A percentile compares a stretch with the other conserved stretches of the same genome.
Conservation (phyloP, 2,888 invertebrate genomes). For the Cryptophagus acutangulus region DNA sequence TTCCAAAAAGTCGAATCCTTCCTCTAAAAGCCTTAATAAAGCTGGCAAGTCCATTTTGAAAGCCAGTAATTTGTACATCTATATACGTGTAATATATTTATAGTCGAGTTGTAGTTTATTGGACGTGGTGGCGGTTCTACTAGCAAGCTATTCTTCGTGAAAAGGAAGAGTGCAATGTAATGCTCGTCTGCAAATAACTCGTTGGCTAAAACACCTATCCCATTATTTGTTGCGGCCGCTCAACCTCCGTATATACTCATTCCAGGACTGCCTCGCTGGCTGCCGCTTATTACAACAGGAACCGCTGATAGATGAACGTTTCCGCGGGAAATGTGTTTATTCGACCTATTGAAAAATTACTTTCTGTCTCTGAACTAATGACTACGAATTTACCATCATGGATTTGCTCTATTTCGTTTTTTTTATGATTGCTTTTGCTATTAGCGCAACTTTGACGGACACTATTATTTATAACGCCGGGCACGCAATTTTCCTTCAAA, state of each 20-base stretch:
- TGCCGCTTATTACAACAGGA: slow-evolving; percentile 37
- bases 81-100: too few species aligned
- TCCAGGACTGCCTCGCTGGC: slow-evolving; percentile 12
- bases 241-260: slow-evolving; percentile 2
- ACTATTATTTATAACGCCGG: too few species aligned
- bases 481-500: too few species aligned
- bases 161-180: slow-evolving; percentile 32
- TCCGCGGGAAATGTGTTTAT: slow-evolving; percentile 42
- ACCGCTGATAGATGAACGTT: slow-evolving; percentile 43
- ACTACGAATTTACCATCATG: slow-evolving; percentile 1
- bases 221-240: slow-evolving; percentile 27
- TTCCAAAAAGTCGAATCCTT: too few species aligned
- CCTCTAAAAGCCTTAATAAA: too few species aligned
- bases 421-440: too few species aligned
- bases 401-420: slow-evolving; percentile 6
- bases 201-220: slow-evolving; percentile 30
- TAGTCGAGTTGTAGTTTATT: neutral
- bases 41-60: too few species aligned
- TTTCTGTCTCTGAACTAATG: slow-evolving; percentile 27
- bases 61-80: too few species aligned
- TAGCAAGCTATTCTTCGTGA: slow-evolving; percentile 30
- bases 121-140: too few species aligned
- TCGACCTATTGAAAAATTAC: slow-evolving; percentile 43
- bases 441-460: too few species aligned
- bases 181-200: slow-evolving; percentile 32